Percentiles rank a stretch among this genome's conserved stretches.
phyloP scores from a whole-genome alignment of 2,113 vertebrate species.

The Laticauda laticaudata region DNA sequence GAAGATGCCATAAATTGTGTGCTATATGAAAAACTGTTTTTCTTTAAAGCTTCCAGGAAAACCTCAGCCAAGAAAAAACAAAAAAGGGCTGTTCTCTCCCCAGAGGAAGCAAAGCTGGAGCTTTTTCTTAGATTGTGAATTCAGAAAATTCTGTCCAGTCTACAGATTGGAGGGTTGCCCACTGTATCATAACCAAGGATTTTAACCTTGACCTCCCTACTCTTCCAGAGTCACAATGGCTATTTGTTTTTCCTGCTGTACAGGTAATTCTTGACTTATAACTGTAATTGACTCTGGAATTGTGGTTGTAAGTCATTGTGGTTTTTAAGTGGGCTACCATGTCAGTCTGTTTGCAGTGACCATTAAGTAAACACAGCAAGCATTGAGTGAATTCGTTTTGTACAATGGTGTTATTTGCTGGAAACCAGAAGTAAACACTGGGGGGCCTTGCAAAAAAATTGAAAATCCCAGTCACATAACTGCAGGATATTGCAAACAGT shows the following conservation, averaged over 20 bases:
- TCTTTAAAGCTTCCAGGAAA: background rate
- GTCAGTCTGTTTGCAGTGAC: background rate
- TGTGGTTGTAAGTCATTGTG: background rate
- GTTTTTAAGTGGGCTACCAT: background rate
- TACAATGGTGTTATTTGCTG: background rate
- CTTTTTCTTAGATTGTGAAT: background rate
- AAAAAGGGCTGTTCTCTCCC: background rate
- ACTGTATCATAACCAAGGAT: background rate
- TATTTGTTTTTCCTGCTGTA: background rate
- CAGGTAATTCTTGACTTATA: background rate
- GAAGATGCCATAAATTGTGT: background rate
- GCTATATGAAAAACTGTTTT: background rate
- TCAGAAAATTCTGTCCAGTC: background rate
- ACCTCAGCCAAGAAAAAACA: background rate
- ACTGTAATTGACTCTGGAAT: background rate
- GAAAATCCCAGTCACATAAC: background rate
- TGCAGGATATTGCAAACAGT: background rate
- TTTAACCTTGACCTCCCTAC: no score
- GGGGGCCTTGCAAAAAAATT: background rate
- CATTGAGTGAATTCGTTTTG: background rate
- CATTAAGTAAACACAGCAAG: background rate
- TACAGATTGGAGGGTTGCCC: background rate
- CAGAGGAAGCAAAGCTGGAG: background rate
- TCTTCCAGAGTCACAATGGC: background rate
- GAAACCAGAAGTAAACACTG: background rate